A percentile compares a stretch with the other conserved stretches of the same genome.
phyloP scores from a whole-genome alignment of 2,888 invertebrate genomes.

The Drosophila hawaiiensis region DNA sequence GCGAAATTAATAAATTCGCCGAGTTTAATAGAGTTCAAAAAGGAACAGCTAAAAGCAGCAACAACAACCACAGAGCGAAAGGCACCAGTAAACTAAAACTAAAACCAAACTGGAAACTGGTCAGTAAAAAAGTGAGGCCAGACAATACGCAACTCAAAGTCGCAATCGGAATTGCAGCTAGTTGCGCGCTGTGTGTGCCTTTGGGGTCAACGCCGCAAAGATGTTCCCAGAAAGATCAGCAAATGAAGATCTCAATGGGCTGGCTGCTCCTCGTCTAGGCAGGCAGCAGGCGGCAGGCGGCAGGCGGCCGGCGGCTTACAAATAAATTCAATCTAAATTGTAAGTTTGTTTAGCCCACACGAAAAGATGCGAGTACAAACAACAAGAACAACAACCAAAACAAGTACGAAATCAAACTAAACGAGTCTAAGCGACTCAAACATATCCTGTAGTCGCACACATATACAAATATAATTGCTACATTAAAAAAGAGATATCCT shows the following conservation, averaged over 20 bases:
- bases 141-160: conserved; percentile 61
- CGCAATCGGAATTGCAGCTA: conserved; percentile 30
- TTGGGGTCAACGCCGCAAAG: conserved; percentile 80
- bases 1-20: conserved; percentile 78
- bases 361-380: conserved; percentile 54
- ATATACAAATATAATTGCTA: too few species aligned
- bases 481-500: too few species aligned
- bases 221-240: conserved; percentile 84
- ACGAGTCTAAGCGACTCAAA: neutral
- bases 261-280: conserved; percentile 75
- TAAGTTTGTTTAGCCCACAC: conserved; percentile 80
- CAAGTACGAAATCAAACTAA: neutral
- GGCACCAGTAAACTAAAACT: conserved; percentile 3
- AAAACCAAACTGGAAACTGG: conserved; percentile 52
- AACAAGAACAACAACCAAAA: conserved; percentile 41
- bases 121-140: conserved; percentile 41
- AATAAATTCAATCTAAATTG: conserved; percentile 83
- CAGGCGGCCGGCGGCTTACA: conserved; percentile 62
- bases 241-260: conserved; percentile 84
- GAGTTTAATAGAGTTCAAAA: conserved; percentile 83
- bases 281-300: conserved; percentile 8
- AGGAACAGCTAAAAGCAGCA: conserved; percentile 46
- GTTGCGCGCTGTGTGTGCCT: conserved; percentile 53
- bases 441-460: conserved; percentile 1
- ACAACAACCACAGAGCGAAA: conserved; percentile 4